These are phyloP conservation scores for Saimiri boliviensis DNA, from an alignment of 2,113 vertebrate species.

Conservation along the genomic window DNA sequence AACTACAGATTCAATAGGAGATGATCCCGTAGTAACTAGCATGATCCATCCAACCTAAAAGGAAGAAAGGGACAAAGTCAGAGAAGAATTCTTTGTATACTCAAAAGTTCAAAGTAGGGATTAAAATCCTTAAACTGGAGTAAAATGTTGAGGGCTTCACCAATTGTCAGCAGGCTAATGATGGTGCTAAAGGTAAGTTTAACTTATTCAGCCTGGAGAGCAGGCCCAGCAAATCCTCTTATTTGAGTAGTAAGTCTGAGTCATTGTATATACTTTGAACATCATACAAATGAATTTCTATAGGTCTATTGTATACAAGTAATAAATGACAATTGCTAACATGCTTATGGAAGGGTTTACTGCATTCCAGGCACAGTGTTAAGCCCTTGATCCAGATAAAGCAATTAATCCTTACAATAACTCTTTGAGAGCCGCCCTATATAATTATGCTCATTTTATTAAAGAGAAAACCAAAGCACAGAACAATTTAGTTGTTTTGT, in stretches of 20 bases:
- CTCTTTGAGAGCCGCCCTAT: not conserved
- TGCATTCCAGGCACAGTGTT: not conserved
- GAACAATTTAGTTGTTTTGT: not conserved
- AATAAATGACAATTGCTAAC: not conserved
- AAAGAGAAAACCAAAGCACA: not conserved
- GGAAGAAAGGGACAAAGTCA: not conserved
- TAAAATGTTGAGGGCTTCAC: not conserved
- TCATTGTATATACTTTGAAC: not conserved
- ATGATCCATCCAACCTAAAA: slow-evolving; percentile 91
- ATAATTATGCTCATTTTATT: not conserved
- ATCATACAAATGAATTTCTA: not conserved
- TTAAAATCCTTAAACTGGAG: not conserved
- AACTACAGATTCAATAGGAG: slow-evolving; percentile 90
- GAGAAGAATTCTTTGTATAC: not conserved
- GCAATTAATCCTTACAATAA: not conserved
- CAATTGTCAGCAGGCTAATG: not conserved
- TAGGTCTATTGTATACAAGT: not conserved
- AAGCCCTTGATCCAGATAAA: not conserved
- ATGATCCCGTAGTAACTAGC: slow-evolving; percentile 89
- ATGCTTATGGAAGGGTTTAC: not conserved
- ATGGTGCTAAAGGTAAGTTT: not conserved
- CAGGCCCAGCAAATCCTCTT: not conserved
- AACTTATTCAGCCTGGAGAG: not conserved
- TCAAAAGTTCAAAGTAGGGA: not conserved
- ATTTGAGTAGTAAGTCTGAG: not conserved